Percentiles rank a stretch among this genome's conserved stretches.
Conservation (phyloP, 2,797 vertebrate species). For the Pipistrellus pygmaeus region DNA sequence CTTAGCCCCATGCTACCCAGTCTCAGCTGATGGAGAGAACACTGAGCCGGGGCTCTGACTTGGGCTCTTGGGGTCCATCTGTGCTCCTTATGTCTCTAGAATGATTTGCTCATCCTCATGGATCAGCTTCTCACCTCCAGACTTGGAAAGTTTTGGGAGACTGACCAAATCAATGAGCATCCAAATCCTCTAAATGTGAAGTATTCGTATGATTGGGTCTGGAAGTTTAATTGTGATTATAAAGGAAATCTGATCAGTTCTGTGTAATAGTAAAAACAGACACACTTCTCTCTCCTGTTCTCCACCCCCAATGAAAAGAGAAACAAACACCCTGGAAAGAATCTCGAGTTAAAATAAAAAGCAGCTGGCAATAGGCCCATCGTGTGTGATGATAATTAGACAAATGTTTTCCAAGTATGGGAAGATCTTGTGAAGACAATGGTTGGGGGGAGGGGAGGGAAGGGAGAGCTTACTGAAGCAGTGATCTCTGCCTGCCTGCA, state of each 20-base stretch:
- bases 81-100: not conserved
- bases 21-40: not conserved
- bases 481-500: constrained; percentile 30
- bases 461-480: not conserved
- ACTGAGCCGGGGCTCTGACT: not conserved
- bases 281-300: constrained; percentile 62
- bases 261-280: constrained; percentile 82
- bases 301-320: constrained; percentile 18
- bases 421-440: constrained; percentile 70
- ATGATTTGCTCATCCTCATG: not conserved
- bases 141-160: constrained; percentile 56
- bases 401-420: constrained; percentile 76
- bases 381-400: constrained; percentile 80
- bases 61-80: not conserved
- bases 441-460: not conserved
- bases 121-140: constrained; percentile 49
- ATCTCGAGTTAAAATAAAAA: constrained; percentile 83
- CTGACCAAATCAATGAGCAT: not conserved
- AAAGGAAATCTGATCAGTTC: constrained; percentile 80
- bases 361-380: constrained; percentile 81
- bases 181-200: constrained; percentile 44
- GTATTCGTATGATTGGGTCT: constrained; percentile 36
- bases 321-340: constrained; percentile 81
- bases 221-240: constrained; percentile 81
- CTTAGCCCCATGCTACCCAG: not conserved